Conservation (phyloP, 2,113 vertebrate species). For the Rattus rattus region DNA sequence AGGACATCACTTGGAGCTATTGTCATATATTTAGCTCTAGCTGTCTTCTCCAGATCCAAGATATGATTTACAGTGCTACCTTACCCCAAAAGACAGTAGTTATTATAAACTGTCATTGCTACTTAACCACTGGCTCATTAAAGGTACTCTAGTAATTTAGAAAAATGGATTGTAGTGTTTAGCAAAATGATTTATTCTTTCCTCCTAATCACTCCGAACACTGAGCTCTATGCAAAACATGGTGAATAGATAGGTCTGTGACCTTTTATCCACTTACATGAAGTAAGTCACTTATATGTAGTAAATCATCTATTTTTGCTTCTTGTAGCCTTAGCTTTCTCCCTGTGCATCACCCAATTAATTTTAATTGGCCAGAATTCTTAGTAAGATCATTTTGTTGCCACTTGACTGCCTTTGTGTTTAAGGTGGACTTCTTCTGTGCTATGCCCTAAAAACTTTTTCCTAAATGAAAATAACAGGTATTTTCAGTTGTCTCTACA, state of each 20-base stretch:
- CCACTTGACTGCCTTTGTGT: constrained; percentile 36
- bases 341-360: constrained; percentile 50
- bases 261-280: constrained; percentile 26
- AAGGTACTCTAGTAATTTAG: constrained; percentile 53
- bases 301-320: constrained; percentile 65
- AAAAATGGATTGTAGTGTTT: constrained; percentile 48
- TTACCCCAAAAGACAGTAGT: constrained; percentile 51
- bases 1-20: constrained; percentile 36
- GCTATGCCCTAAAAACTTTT: constrained; percentile 44
- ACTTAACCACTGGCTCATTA: constrained; percentile 59
- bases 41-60: constrained; percentile 50
- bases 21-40: constrained; percentile 47
- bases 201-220: constrained; percentile 37
- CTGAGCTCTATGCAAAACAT: constrained; percentile 36
- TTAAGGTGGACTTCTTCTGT: constrained; percentile 34
- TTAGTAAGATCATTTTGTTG: constrained; percentile 65
- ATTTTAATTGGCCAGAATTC: constrained; percentile 62
- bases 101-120: constrained; percentile 42
- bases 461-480: constrained; percentile 43
- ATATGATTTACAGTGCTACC: constrained; percentile 34
- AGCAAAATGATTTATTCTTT: constrained; percentile 59
- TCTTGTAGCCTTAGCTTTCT: constrained; percentile 55
- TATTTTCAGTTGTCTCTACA: constrained; percentile 57
- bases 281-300: constrained; percentile 29
- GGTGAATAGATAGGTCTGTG: constrained; percentile 52